A percentile compares a stretch with the other conserved stretches of the same genome.
These are phyloP conservation scores for Euura lappo DNA, from an alignment of 1,140 invertebrate species.

Conservation along the genomic window DNA sequence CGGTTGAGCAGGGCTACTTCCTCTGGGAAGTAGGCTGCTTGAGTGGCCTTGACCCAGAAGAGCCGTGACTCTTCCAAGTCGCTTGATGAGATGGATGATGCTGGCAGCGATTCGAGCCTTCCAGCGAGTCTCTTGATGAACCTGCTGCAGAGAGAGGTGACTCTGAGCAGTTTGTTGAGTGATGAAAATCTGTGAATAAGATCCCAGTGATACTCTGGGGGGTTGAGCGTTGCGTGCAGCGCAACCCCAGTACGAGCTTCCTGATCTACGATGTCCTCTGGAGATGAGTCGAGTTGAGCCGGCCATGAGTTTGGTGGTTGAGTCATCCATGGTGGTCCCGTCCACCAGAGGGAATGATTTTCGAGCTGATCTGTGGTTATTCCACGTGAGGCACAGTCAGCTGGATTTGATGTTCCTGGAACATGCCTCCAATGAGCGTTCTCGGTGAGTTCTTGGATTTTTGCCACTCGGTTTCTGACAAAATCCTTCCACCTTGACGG, in stretches of 20 bases:
- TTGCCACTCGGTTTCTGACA: constrained; percentile 37
- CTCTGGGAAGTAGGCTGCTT: background rate
- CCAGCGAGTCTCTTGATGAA: background rate
- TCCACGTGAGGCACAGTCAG: constrained; percentile 37
- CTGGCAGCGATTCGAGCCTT: background rate
- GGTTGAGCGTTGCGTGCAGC: background rate
- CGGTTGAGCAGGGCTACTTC: background rate
- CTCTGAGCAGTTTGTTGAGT: constrained; percentile 10
- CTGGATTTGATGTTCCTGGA: constrained; percentile 36
- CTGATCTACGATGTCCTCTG: background rate
- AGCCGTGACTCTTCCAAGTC: constrained; percentile 13
- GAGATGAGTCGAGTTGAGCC: background rate
- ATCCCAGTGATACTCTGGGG: background rate
- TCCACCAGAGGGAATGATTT: constrained; percentile 31
- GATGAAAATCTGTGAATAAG: constrained; percentile 8
- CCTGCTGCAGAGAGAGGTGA: constrained; percentile 6
- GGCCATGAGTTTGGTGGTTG: constrained; percentile 18
- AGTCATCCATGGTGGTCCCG: constrained; percentile 24
- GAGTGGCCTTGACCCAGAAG: constrained; percentile 11
- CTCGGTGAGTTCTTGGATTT: constrained; percentile 31
- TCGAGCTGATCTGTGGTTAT: constrained; percentile 29
- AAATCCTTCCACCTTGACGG: constrained; percentile 39
- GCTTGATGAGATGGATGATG: background rate
- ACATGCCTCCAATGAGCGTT: constrained; percentile 25
- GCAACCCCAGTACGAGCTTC: background rate